These are phyloP conservation scores for Dicaeum eximium DNA, from an alignment of 2,113 vertebrate species.

Conservation along the genomic window DNA sequence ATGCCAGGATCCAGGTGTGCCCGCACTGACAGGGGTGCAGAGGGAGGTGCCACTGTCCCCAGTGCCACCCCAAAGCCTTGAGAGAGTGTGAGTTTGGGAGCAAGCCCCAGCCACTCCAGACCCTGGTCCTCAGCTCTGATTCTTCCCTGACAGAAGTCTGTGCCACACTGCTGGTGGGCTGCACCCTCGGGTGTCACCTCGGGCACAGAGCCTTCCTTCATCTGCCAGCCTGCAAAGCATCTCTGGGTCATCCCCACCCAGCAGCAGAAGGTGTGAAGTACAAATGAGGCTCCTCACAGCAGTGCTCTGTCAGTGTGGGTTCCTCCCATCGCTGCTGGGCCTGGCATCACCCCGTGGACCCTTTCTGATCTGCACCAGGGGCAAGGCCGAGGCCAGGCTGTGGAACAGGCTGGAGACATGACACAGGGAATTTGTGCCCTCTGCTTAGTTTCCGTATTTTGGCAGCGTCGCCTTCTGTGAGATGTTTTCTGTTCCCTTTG, in stretches of 20 bases:
- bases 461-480: constrained; percentile 46
- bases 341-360: background rate
- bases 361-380: background rate
- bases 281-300: background rate
- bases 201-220: background rate
- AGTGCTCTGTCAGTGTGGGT: background rate
- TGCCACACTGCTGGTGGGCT: fast-evolving
- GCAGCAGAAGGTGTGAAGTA: background rate
- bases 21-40: fast-evolving
- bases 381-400: background rate
- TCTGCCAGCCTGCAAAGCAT: background rate
- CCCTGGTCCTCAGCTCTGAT: background rate
- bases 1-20: fast-evolving
- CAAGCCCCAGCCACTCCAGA: fast-evolving
- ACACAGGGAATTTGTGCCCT: constrained; percentile 50
- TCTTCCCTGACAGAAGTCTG: background rate
- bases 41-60: background rate
- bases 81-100: fast-evolving
- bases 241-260: fast-evolving
- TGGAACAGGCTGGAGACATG: background rate
- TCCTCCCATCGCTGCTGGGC: background rate
- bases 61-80: fast-evolving
- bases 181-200: background rate
- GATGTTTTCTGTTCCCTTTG: constrained; percentile 59
- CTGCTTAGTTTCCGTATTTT: constrained; percentile 54